Conservation (phyloP, 1,140 invertebrate species). For the Pararge aegeria region DNA sequence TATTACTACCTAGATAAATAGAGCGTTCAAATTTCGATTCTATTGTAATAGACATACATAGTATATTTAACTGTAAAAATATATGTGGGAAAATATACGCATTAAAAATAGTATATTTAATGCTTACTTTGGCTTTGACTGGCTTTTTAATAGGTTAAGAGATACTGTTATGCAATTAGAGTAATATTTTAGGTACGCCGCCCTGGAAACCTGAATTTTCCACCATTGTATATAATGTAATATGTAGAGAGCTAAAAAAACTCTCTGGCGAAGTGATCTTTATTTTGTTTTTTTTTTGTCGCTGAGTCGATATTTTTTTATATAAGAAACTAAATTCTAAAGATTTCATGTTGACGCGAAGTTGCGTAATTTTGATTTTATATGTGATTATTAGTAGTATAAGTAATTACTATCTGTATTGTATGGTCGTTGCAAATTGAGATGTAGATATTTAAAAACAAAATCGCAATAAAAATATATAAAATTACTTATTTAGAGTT, state of each 20-base stretch:
- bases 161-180: slow-evolving; percentile 24
- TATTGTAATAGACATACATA: slow-evolving; percentile 27
- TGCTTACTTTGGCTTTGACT: slow-evolving; percentile 42
- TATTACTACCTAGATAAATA: slow-evolving; percentile 23
- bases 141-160: slow-evolving; percentile 34
- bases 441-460: slow-evolving; percentile 63
- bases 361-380: slow-evolving; percentile 51
- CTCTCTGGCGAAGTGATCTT: slow-evolving; percentile 41
- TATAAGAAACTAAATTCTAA: slow-evolving; percentile 51
- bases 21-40: slow-evolving; percentile 24
- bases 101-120: slow-evolving; percentile 67
- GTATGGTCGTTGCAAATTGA: slow-evolving; percentile 51
- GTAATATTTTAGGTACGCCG: slow-evolving; percentile 13
- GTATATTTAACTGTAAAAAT: slow-evolving; percentile 45
- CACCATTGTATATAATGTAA: slow-evolving; percentile 19
- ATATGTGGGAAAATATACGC: slow-evolving; percentile 73
- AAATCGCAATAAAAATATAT: slow-evolving; percentile 59
- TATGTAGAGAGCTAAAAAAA: slow-evolving; percentile 22
- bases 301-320: slow-evolving; percentile 28
- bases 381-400: slow-evolving; percentile 61
- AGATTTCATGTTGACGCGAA: slow-evolving; percentile 35
- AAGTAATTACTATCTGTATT: slow-evolving; percentile 54
- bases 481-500: slow-evolving; percentile 38
- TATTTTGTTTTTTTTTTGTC: slow-evolving; percentile 29
- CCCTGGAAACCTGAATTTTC: slow-evolving; percentile 17